Percentiles rank a stretch among this genome's conserved stretches.
phyloP scores from a whole-genome alignment of 1,140 invertebrate genomes.

The Caenorhabditis brenneri region DNA sequence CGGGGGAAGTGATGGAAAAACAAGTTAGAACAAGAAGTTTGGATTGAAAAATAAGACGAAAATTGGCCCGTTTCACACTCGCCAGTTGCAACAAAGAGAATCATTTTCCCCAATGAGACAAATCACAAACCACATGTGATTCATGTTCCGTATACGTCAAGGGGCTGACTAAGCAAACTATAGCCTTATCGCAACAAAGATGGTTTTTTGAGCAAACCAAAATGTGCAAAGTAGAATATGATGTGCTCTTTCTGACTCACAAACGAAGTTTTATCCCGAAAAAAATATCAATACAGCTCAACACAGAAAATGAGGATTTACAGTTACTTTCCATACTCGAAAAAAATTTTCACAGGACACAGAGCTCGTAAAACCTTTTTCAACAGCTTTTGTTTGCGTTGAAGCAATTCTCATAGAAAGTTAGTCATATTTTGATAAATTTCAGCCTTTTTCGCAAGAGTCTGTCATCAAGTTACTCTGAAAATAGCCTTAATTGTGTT shows the following conservation, averaged over 20 bases:
- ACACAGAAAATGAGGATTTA: too few relatives aligned
- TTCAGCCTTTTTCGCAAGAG: too few relatives aligned
- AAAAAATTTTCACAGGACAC: too few relatives aligned
- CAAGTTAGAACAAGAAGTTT: not conserved
- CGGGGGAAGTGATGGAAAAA: not conserved
- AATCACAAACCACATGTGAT: slow-evolving; percentile 29
- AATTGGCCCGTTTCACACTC: not conserved
- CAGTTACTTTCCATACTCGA: too few relatives aligned
- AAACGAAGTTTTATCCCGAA: too few relatives aligned
- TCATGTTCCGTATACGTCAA: not conserved
- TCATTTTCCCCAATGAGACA: not conserved
- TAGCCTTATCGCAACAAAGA: slow-evolving; percentile 16
- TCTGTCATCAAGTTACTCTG: too few relatives aligned
- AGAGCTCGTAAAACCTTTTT: too few relatives aligned
- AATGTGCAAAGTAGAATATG: slow-evolving; percentile 25
- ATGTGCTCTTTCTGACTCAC: not conserved
- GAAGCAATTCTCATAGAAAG: too few relatives aligned
- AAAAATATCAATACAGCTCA: too few relatives aligned
- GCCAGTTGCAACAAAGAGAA: not conserved
- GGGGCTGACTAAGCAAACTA: slow-evolving; percentile 24
- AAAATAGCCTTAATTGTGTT: too few relatives aligned
- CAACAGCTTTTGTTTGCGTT: too few relatives aligned
- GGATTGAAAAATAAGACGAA: not conserved
- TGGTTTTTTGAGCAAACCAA: not conserved
- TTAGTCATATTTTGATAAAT: too few relatives aligned